Conservation (phyloP, 2,888 invertebrate genomes). For the Heliothis peltigera region DNA sequence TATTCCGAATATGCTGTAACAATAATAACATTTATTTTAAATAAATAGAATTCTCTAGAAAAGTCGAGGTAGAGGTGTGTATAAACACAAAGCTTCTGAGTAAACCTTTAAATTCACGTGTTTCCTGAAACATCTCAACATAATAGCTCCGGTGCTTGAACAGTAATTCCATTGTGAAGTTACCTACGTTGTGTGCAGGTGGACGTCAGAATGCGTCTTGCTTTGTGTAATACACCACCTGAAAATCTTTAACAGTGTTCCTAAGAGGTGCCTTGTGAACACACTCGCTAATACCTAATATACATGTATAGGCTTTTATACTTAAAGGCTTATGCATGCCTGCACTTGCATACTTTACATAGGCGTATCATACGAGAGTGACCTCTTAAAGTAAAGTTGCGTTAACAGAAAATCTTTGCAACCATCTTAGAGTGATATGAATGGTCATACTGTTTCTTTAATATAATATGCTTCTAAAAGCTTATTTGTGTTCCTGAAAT, state of each 20-base stretch:
- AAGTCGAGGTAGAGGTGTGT: constrained; percentile 26
- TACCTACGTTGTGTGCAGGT: constrained; percentile 48
- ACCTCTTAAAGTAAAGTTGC: neutral
- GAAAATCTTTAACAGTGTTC: constrained; percentile 58
- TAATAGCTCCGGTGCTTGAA: constrained; percentile 54
- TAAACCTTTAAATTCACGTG: constrained; percentile 55
- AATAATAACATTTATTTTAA: constrained; percentile 21
- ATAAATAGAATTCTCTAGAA: constrained; percentile 19
- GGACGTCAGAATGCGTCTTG: constrained; percentile 63
- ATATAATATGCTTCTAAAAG: neutral
- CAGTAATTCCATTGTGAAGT: constrained; percentile 62
- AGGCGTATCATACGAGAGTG: constrained; percentile 12
- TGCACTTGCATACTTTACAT: constrained; percentile 42
- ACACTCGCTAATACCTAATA: constrained; percentile 46
- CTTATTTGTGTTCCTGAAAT: constrained; percentile 12
- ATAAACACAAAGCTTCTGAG: constrained; percentile 41
- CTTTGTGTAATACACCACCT: constrained; percentile 63
- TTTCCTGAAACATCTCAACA: constrained; percentile 54
- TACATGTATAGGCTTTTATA: constrained; percentile 31
- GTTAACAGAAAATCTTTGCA: constrained; percentile 3
- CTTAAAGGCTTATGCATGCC: constrained; percentile 46
- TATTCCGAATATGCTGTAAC: neutral
- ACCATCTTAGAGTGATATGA: neutral
- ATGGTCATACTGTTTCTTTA: no score
- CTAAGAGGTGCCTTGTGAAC: constrained; percentile 50